Evolutionary conservation across 2,888 invertebrate genomes (phyloP).

Genomic region (Cecidostiba fungosa): DNA sequence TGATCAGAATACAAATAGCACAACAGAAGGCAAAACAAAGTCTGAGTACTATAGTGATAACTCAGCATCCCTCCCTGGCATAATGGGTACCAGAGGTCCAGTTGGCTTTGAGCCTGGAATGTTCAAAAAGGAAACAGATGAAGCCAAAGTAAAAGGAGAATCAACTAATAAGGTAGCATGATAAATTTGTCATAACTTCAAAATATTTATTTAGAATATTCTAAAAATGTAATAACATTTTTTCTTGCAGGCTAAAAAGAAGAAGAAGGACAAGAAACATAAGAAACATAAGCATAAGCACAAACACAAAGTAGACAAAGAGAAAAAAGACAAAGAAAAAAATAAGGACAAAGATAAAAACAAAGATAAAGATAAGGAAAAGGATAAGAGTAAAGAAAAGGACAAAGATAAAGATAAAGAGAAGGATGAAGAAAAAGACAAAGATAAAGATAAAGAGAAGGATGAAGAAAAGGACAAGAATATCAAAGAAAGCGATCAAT

Average conservation of each 20-base stretch:
- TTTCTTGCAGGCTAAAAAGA: conserved; percentile 82
- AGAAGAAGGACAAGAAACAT: conserved; percentile 95
- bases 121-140: conserved; percentile 85
- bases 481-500: conserved; percentile 82
- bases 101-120: conserved; percentile 92
- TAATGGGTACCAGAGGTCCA: conserved; percentile 86
- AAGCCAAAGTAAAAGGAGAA: conserved; percentile 82
- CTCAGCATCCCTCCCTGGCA: conserved; percentile 89
- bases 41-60: conserved; percentile 90
- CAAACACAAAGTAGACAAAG: conserved; percentile 83
- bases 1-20: conserved; percentile 70
- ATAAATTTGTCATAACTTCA: background rate
- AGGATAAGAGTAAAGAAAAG: conserved; percentile 88
- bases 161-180: conserved; percentile 81
- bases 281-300: conserved; percentile 88
- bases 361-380: conserved; percentile 82
- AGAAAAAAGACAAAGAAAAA: conserved; percentile 79
- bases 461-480: conserved; percentile 81
- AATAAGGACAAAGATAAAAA: conserved; percentile 91
- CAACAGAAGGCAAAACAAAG: conserved; percentile 82
- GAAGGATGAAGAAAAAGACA: conserved; percentile 81
- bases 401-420: conserved; percentile 82
- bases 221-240: conserved; percentile 3
- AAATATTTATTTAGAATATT: conserved; percentile 54
- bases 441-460: conserved; percentile 83